These are phyloP conservation scores for Albula glossodonta DNA, from an alignment of 2,113 vertebrate genomes.

Conservation along the genomic window DNA sequence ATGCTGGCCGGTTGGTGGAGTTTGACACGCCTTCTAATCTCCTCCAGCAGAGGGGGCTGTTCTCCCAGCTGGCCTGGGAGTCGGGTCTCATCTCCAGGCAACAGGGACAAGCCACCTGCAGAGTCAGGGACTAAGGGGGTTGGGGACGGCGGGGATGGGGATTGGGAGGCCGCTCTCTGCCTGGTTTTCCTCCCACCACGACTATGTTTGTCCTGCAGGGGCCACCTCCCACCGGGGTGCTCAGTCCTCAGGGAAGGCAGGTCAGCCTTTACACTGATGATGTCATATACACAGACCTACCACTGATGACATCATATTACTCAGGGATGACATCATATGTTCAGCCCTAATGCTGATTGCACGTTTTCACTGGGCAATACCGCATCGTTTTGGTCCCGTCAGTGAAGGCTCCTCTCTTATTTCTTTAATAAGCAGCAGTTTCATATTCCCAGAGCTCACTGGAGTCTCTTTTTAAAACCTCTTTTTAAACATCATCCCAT, in stretches of 20 bases:
- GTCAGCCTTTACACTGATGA: not conserved
- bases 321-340: no score
- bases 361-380: no score
- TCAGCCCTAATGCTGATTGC: no score
- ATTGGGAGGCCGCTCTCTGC: not conserved
- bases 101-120: not conserved
- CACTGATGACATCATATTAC: no score
- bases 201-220: no score
- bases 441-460: no score
- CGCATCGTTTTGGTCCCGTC: no score
- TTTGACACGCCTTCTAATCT: constrained; percentile 56
- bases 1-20: constrained; percentile 59
- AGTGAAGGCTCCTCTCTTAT: no score
- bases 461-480: no score
- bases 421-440: no score
- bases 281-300: not conserved
- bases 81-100: constrained; percentile 37
- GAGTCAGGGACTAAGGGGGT: not conserved
- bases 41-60: constrained; percentile 50
- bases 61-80: constrained; percentile 60
- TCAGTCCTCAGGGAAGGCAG: not conserved
- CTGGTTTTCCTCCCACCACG: no score
- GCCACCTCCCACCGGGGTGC: not conserved
- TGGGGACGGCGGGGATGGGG: not conserved
- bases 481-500: no score